Base-by-base conservation (phyloP, 2,797 vertebrate genomes). In the Labroides dimidiatus region DNA sequence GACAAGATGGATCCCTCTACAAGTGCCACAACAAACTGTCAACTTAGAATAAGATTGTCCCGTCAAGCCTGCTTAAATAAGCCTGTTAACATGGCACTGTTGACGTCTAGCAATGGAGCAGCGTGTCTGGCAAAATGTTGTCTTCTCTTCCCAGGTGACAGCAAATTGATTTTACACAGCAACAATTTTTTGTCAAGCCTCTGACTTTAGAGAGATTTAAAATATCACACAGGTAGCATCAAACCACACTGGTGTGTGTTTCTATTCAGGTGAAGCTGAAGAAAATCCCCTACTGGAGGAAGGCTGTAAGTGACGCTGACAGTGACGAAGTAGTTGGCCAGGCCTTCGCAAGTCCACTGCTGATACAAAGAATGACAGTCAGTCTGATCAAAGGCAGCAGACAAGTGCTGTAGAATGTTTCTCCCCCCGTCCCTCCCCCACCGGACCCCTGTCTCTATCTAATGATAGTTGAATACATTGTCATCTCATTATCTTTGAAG, bases 401-500 rank as follows among this genome's bases (percentile, higher is more conserved):
- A 89, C 89, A 85, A 92, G 91, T 82, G 73, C 77, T 76, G 81
- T 36, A 77, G 84, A 91, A 87, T 63, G 77, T 78, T 70, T 67
- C 84, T 64, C 84, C 67, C 82, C 16, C 50, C 21, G 2, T 9
- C 49, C 74, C 70, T 27, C 49, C 30, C 69, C 77, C 72, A 59
- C 62, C 64, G 57, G 42, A 87, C 75, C 75, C 67, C 78, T 54
- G 73, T 81, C 88, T 89, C 87, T 60, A 56, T 86, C 88, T 91
- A 92, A 92, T 90, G 89, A 89, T 89, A 91, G 89, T 89, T 90
- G 91, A 93, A 93, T 92, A 87, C 86, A 92, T 92, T 92, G 91
- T 91, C 89, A 92, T 92, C 91, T 93, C 91, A 91, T 93, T 93
- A 93, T 93, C 91, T 93, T 92, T 92, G 89, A 92, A 92, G 90